A percentile compares a stretch with the other conserved stretches of the same genome.
These are phyloP conservation scores for Drosophila biarmipes DNA, from an alignment of 1,140 invertebrate species.

Conservation along the genomic window DNA sequence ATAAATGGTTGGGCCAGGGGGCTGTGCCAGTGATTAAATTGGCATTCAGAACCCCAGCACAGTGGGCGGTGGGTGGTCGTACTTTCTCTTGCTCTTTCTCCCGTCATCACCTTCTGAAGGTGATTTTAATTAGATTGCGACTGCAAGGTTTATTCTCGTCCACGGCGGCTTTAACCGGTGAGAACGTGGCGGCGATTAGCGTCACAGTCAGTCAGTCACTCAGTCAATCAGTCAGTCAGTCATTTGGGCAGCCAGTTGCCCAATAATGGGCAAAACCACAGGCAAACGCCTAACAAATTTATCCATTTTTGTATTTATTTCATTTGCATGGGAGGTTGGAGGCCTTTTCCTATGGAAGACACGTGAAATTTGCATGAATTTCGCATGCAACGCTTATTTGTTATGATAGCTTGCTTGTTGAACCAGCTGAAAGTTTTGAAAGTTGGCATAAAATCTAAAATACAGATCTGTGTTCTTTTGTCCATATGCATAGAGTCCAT, in stretches of 20 bases:
- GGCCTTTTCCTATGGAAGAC: not conserved
- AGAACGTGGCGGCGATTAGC: conserved; percentile 50
- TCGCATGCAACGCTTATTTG: conserved; percentile 41
- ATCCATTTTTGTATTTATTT: conserved; percentile 19
- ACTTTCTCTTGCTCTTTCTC: not conserved
- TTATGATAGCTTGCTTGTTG: conserved; percentile 17
- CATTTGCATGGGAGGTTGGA: not conserved
- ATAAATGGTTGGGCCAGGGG: conserved; percentile 16
- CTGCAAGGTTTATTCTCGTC: conserved; percentile 32
- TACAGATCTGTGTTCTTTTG: conserved; percentile 8
- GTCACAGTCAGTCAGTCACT: conserved; percentile 18
- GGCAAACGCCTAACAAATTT: conserved; percentile 14
- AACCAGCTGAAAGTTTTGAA: conserved; percentile 52
- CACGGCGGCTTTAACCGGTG: conserved; percentile 17
- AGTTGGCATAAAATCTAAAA: conserved; percentile 14
- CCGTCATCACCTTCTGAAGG: conserved; percentile 59
- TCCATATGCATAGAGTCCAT: not conserved
- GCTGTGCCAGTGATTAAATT: conserved; percentile 32
- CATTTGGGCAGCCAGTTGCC: conserved; percentile 11
- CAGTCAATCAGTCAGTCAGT: not conserved
- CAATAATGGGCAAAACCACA: conserved; percentile 26
- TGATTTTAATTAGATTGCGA: conserved; percentile 77
- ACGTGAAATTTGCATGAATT: conserved; percentile 51
- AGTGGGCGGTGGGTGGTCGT: not conserved
- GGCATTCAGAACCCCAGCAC: conserved; percentile 32